Base-by-base conservation (phyloP, 2,113 vertebrate species). In the Rana temporaria region DNA sequence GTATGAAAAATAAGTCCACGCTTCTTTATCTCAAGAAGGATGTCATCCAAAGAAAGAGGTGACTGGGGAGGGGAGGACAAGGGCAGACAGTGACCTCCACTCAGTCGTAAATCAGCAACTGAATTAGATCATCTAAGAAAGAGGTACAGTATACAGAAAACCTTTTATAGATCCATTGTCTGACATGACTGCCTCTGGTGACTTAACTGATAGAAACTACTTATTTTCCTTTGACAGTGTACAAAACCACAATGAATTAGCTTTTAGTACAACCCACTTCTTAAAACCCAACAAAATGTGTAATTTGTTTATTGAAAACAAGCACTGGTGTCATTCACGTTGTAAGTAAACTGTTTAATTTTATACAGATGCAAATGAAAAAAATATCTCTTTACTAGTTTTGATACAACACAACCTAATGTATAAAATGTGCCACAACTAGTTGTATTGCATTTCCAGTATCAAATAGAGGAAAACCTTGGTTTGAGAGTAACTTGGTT, bases 61-160 rank as follows among this genome's bases (percentile, higher is more conserved):
- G 1, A 26, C 0, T 87, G 11, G 9, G 73, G 70, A 68, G 80
- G 86, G 70, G 0, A 1, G 59, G 53, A 9, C 38, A 66, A 82
- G 80, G 84, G 78, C 42, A 52, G 53, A 64, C 48, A 88, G 62
- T 82, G 24, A 89, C 85, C 75, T 88, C 86, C 84, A 89, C 71
- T 42, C 30, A 84, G 85, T 67, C 2, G 56, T 91, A 92, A 91
- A 92, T 92, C 92, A 85, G 87, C 85, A 90, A 93, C 90, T 15
- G 0, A 91, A 91, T 94, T 93, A 94, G 91, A 92, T 90, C 89
- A 88, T 90, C 88, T 90, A 89, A 89, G 89, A 91, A 85, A 82
- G 87, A 92, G 89, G 86, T 78, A 91, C 89, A 66, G 32, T 64
- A 42, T 73, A 71, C 20, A 81, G 15, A 91, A 93, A 91, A 87